Percentiles rank a stretch among this genome's conserved stretches.
These are phyloP conservation scores for Halcyon smyrnensis DNA, from an alignment of 2,797 vertebrate genomes.

Conservation along the genomic window DNA sequence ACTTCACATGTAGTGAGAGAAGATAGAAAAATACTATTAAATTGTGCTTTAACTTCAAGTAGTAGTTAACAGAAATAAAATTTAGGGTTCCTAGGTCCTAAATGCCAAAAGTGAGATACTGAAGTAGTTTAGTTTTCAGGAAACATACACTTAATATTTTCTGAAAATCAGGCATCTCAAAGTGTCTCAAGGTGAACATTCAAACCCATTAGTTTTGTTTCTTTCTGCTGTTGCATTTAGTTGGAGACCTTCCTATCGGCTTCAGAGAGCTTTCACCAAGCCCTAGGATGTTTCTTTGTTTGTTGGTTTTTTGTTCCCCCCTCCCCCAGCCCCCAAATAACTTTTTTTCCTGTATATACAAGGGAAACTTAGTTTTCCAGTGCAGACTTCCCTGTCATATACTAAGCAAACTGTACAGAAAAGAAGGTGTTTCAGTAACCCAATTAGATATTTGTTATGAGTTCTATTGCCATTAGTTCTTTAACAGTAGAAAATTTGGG, in stretches of 20 bases:
- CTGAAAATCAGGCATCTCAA: background rate
- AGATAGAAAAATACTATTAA: background rate
- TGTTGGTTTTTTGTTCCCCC: background rate
- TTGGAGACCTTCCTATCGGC: background rate
- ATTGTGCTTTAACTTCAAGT: background rate
- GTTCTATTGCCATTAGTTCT: background rate
- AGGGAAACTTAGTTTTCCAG: background rate
- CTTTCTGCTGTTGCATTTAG: background rate
- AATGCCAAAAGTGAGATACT: background rate
- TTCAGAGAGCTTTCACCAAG: background rate
- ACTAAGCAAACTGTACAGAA: background rate
- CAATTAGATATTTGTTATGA: background rate
- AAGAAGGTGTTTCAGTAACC: background rate
- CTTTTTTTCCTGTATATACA: background rate
- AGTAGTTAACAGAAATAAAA: background rate
- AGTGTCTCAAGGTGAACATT: background rate
- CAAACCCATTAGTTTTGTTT: background rate
- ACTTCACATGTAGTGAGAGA: background rate
- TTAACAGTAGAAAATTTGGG: background rate
- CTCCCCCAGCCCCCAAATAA: rapidly evolving
- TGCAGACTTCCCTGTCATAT: background rate
- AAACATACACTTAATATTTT: background rate
- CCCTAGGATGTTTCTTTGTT: background rate
- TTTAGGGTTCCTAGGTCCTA: background rate
- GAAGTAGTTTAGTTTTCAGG: background rate